A percentile compares a stretch with the other conserved stretches of the same genome.
Evolutionary conservation across 2,113 vertebrate genomes (phyloP).

Genomic region (Pteropus alecto): DNA sequence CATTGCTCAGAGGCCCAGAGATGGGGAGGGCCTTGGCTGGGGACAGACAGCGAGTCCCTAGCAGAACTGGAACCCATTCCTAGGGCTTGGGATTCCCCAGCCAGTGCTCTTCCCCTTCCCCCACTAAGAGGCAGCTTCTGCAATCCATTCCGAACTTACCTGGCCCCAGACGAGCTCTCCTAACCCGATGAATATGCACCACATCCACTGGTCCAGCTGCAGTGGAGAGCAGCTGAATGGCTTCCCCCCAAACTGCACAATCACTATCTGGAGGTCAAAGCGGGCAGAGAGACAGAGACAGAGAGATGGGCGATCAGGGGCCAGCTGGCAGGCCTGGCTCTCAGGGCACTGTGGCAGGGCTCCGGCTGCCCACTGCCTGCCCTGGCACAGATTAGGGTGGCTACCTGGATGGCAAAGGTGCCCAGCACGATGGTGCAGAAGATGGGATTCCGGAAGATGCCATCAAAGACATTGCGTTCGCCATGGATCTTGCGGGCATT

Average conservation of each 20-base stretch:
- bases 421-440: conserved; percentile 98
- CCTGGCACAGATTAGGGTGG: neutral
- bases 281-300: neutral
- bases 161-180: conserved; percentile 99
- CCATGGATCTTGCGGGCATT: conserved; percentile 99
- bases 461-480: conserved; percentile 97
- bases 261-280: conserved; percentile 89
- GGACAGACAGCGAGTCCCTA: neutral
- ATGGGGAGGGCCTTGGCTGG: neutral
- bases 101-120: neutral
- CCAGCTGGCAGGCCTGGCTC: neutral
- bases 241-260: conserved; percentile 98
- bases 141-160: conserved; percentile 83
- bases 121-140: neutral
- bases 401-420: conserved; percentile 95
- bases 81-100: neutral
- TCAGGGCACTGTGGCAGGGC: neutral
- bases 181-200: conserved; percentile 97
- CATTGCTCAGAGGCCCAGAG: neutral
- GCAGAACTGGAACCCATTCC: neutral
- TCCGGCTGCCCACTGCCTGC: neutral
- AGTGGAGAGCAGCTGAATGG: conserved; percentile 97
- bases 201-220: conserved; percentile 97
- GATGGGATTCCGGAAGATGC: conserved; percentile 98
- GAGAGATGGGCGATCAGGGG: neutral